Base-by-base conservation (phyloP, 2,113 vertebrate genomes). In the Cheilinus undulatus region DNA sequence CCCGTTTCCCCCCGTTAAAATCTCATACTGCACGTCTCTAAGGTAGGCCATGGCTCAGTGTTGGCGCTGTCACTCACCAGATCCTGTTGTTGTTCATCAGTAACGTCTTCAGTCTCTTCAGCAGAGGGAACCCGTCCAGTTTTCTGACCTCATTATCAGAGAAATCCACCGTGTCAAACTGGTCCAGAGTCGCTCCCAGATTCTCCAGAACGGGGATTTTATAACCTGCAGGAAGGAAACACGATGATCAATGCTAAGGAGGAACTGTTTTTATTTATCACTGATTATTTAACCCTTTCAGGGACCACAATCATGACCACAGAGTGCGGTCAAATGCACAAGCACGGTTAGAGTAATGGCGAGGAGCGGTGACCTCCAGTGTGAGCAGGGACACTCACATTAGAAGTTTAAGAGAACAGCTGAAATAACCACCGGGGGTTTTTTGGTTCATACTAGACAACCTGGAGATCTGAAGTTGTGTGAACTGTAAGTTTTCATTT, bases 191-290 rank as follows among this genome's bases (percentile, higher is more conserved):
- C 0, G 97, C 98, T 0, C 98, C 97, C 0, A 99, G 88, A 59
- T 99, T 99, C 87, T 99, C 98, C 63, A 99, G 94, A 7, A 99
- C 97, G 0, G 97, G 97, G 76, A 99, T 97, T 88, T 99, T 99
- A 76, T 99, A 99, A 30, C 96, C 98, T 76, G 50, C 26, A 48
- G 36, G 19, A 6, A 4, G 15, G 34, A n/a, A 3, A 4, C 32
- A 69, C 20, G 15, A 7, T 19, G 13, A 61, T 22, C 3, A 19
- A 20, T 26, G 12, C 12, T 13, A 2, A 15, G 3, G 1, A 28
- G 2, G 11, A 45, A 23, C 3, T 7, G 38, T 2, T 17, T 42
- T 17, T 22, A 2, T 12, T 14, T 20, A 36, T 26, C 2, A n/a
- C 5, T 5, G 4, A 1, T 2, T 56, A n/a, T 43, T 2, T 3